phyloP scores from a whole-genome alignment of 2,888 invertebrate genomes.

The Petrophora chlorosata region DNA sequence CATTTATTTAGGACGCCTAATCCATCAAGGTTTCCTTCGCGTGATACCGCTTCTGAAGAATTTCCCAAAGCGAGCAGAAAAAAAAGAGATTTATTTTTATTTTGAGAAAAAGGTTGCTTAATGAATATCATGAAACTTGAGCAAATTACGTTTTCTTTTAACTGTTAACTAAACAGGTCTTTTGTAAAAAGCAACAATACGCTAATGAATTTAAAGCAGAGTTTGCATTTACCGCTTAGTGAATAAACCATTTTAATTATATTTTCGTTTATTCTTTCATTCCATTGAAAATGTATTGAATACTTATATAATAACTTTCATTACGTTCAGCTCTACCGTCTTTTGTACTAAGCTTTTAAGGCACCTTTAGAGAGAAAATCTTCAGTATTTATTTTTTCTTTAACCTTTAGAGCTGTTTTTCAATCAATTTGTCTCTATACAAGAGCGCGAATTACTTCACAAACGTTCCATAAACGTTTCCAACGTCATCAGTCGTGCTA shows the following conservation, averaged over 20 bases:
- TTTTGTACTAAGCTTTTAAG: conserved; percentile 21
- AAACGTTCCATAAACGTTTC: neutral
- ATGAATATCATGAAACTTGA: conserved; percentile 6
- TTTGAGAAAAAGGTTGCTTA: conserved; percentile 9
- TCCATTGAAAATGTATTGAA: conserved; percentile 25
- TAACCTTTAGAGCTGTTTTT: conserved; percentile 8
- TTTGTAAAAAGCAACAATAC: conserved; percentile 27
- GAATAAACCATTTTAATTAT: conserved; percentile 27
- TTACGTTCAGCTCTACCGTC: conserved; percentile 15
- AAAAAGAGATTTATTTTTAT: neutral
- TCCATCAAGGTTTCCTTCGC: conserved; percentile 21
- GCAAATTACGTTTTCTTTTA: conserved; percentile 3
- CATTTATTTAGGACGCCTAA: conserved; percentile 4
- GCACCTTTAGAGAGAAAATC: conserved; percentile 6
- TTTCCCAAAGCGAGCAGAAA: conserved; percentile 7
- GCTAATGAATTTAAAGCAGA: conserved; percentile 32
- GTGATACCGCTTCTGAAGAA: conserved; percentile 9
- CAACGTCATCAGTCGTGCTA: neutral
- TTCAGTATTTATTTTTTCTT: neutral
- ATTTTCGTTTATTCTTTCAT: conserved; percentile 30
- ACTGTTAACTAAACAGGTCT: conserved; percentile 9
- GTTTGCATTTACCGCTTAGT: conserved; percentile 31
- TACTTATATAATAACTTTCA: conserved; percentile 26
- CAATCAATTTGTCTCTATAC: conserved; percentile 1
- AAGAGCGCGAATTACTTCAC: neutral